Conservation (phyloP, 2,113 vertebrate genomes). For the Chaenogobius annularis region DNA sequence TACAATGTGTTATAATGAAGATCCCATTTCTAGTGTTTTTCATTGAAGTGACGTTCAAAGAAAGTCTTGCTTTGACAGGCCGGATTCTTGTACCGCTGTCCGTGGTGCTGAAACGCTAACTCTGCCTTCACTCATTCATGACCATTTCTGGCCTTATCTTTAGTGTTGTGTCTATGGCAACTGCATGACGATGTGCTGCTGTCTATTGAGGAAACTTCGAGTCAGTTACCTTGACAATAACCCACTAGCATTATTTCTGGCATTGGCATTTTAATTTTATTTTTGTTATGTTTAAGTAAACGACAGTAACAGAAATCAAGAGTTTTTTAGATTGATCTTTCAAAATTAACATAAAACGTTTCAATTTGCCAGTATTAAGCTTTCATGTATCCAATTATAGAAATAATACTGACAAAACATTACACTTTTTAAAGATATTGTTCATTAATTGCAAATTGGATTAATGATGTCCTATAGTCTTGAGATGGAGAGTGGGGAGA, state of each 20-base stretch:
- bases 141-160: background rate
- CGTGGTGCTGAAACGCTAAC: conserved; percentile 37
- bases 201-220: conserved; percentile 18
- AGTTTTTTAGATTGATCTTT: background rate
- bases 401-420: background rate
- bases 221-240: conserved; percentile 15
- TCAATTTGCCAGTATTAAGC: too few species aligned
- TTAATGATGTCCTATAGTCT: conserved; percentile 14
- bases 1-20: background rate
- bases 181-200: background rate
- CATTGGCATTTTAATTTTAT: background rate
- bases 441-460: conserved; percentile 21
- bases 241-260: conserved; percentile 24
- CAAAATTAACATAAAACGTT: too few species aligned
- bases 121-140: background rate
- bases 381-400: too few species aligned
- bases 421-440: too few species aligned
- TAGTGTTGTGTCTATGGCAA: conserved; percentile 2
- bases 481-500: background rate
- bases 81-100: conserved; percentile 20
- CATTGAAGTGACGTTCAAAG: background rate
- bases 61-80: background rate
- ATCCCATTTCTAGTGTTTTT: background rate
- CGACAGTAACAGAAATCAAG: background rate
- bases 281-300: background rate